Percentiles rank a stretch among this genome's conserved stretches.
phyloP scores from a whole-genome alignment of 2,113 vertebrate species.

The Apodemus speciosus region DNA sequence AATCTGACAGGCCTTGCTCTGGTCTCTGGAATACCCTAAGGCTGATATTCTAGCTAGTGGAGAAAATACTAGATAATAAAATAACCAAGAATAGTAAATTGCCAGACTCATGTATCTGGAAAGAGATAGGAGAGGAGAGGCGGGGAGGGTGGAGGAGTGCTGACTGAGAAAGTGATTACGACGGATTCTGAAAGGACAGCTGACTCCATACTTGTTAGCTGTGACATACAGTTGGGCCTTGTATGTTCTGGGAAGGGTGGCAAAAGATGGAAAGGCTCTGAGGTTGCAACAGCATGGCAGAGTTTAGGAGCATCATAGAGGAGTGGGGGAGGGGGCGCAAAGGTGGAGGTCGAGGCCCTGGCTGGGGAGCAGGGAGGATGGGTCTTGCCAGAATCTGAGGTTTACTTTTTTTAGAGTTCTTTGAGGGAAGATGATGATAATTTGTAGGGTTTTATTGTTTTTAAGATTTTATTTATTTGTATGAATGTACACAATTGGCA shows the following conservation, averaged over 20 bases:
- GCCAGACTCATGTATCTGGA: not conserved
- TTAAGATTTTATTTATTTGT: not conserved
- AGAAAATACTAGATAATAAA: not conserved
- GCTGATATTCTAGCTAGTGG: not conserved
- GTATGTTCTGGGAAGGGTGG: not conserved
- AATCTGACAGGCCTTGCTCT: not conserved
- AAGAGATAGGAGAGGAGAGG: not conserved
- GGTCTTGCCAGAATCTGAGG: not conserved
- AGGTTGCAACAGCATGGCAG: not conserved
- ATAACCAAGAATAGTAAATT: not conserved
- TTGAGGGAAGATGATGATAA: not conserved
- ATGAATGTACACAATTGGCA: not conserved
- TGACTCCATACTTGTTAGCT: not conserved
- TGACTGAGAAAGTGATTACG: not conserved
- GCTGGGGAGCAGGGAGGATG: not conserved
- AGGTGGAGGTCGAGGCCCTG: not conserved
- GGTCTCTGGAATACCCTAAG: not conserved
- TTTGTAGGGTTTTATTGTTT: not conserved
- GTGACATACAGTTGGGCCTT: not conserved
- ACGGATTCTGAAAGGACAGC: not conserved
- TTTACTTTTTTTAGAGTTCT: not conserved
- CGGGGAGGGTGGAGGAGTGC: no score
- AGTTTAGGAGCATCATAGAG: not conserved
- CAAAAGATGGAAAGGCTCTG: no score
- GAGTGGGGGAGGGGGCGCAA: not conserved